Conservation (phyloP, 2,797 vertebrate genomes). For the Sparidentex hasta region DNA sequence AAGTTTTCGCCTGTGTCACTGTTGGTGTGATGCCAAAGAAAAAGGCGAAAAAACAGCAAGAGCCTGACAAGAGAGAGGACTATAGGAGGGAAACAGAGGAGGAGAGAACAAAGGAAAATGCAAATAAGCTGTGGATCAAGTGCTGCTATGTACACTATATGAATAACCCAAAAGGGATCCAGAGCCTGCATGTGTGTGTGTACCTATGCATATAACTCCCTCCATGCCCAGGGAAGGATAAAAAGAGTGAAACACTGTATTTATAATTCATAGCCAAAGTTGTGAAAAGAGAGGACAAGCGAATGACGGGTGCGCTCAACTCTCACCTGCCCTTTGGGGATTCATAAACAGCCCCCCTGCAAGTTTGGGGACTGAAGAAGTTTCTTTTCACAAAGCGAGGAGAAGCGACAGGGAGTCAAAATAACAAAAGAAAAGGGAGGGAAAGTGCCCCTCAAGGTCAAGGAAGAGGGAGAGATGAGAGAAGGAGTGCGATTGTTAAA, state of each 20-base stretch:
- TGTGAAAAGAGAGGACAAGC: constrained; percentile 68
- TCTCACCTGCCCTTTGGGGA: constrained; percentile 47
- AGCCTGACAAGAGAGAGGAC: constrained; percentile 38
- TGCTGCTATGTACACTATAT: constrained; percentile 67
- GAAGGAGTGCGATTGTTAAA: constrained; percentile 59
- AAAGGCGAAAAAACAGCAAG: constrained; percentile 22
- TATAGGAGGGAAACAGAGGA: constrained; percentile 19
- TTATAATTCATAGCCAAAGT: constrained; percentile 76
- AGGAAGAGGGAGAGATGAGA: constrained; percentile 53
- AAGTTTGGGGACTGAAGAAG: constrained; percentile 48
- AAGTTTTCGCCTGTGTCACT: constrained; percentile 58
- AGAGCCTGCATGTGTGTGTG: constrained; percentile 26
- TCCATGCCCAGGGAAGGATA: constrained; percentile 49
- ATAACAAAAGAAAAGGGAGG: constrained; percentile 13
- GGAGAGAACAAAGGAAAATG: constrained; percentile 79
- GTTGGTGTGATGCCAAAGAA: constrained; percentile 46
- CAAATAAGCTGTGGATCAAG: constrained; percentile 76
- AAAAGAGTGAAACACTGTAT: constrained; percentile 65
- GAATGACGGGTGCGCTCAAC: constrained; percentile 71
- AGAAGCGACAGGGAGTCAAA: constrained; percentile 14
- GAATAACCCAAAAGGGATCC: constrained; percentile 79
- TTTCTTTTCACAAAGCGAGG: constrained; percentile 43
- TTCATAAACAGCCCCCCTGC: constrained; percentile 42
- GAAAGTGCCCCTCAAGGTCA: constrained; percentile 59
- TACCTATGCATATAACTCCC: constrained; percentile 26